Percentiles rank a stretch among this genome's conserved stretches.
phyloP scores from a whole-genome alignment of 2,888 invertebrate genomes.

The Phyllotreta striolata region DNA sequence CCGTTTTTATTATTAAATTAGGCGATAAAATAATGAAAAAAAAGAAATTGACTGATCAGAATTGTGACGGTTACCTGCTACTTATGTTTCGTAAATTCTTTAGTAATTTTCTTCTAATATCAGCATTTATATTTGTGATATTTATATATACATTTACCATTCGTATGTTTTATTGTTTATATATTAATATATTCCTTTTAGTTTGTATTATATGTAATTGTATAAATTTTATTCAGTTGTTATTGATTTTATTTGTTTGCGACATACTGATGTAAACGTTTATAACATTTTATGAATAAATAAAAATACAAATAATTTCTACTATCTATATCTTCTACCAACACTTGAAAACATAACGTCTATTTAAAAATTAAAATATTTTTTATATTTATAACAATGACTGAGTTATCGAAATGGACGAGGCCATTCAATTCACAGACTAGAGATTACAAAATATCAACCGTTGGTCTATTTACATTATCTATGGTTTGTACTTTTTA shows the following conservation, averaged over 20 bases:
- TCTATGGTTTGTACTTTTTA: no score
- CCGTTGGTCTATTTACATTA: no score
- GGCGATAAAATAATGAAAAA: not conserved
- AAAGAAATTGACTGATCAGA: conserved; percentile 26
- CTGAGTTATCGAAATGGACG: no score
- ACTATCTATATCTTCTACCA: no score
- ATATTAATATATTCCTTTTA: conserved; percentile 38
- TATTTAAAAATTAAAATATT: no score
- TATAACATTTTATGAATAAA: conserved; percentile 28
- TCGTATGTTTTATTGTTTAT: conserved; percentile 41
- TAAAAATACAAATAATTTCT: not conserved
- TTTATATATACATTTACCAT: conserved; percentile 46
- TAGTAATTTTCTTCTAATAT: conserved; percentile 35
- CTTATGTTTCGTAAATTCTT: conserved; percentile 20
- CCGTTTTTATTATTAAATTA: not conserved
- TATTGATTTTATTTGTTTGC: conserved; percentile 39
- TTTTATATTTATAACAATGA: no score
- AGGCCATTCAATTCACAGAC: no score
- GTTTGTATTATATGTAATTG: conserved; percentile 45
- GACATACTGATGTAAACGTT: conserved; percentile 19
- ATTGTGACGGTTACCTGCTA: conserved; percentile 28
- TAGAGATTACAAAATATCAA: no score
- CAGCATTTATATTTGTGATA: conserved; percentile 46
- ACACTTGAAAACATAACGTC: no score
- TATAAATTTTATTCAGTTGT: conserved; percentile 51